These are phyloP conservation scores for Leptinotarsa texana DNA, from an alignment of 1,140 invertebrate genomes.

Conservation along the genomic window DNA sequence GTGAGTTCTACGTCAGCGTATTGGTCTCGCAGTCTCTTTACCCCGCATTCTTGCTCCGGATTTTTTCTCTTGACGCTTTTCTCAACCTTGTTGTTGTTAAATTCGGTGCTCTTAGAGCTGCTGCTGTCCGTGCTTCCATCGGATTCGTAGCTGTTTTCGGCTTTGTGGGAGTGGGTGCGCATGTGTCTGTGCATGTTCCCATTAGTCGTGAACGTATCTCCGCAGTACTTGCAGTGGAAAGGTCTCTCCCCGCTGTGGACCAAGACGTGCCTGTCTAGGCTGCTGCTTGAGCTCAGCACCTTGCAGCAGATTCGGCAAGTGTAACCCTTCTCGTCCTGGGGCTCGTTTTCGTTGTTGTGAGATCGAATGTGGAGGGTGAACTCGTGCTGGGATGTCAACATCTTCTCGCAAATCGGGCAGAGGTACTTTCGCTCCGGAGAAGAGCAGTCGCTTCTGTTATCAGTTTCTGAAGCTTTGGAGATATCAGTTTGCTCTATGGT, in stretches of 20 bases:
- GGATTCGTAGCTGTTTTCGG: conserved; percentile 57
- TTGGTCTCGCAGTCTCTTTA: conserved; percentile 39
- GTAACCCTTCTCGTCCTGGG: conserved; percentile 59
- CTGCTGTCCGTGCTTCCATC: conserved; percentile 52
- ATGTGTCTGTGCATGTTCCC: conserved; percentile 87
- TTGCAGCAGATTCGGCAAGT: conserved; percentile 61
- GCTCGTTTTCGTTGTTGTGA: conserved; percentile 61
- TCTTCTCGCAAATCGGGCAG: conserved; percentile 68
- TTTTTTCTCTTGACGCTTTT: conserved; percentile 45
- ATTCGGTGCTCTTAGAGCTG: conserved; percentile 51
- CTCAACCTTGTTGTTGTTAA: conserved; percentile 54
- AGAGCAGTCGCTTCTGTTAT: conserved; percentile 50
- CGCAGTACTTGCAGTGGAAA: conserved; percentile 78
- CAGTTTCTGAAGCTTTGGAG: conserved; percentile 34
- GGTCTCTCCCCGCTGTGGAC: conserved; percentile 77
- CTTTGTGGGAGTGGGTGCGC: conserved; percentile 66
- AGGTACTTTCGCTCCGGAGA: conserved; percentile 57
- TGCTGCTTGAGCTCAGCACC: conserved; percentile 75
- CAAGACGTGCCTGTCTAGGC: conserved; percentile 74
- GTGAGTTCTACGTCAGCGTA: conserved; percentile 34
- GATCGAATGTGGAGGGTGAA: conserved; percentile 72
- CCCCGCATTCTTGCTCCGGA: conserved; percentile 36
- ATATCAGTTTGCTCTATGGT: conserved; percentile 35
- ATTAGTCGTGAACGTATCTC: conserved; percentile 84
- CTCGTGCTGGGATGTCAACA: conserved; percentile 65